Base-by-base conservation (phyloP, 2,113 vertebrate species). In the Limnothrissa miodon region DNA sequence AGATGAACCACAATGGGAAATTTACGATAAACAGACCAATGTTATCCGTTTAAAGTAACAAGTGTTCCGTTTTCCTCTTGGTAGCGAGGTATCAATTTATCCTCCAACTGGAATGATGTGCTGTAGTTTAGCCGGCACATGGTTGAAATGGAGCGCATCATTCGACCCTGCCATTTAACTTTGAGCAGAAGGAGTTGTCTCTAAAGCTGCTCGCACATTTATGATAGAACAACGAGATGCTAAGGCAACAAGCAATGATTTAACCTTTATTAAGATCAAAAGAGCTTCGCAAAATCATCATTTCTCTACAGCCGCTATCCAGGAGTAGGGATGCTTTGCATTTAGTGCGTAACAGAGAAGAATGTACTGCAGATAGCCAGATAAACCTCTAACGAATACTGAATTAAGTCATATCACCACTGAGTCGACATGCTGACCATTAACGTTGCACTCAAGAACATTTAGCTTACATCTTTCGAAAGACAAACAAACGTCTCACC, bases 401-500 rank as follows among this genome's bases (percentile, higher is more conserved):
- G 29, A 39, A 29, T 36, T 74, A 36, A 74, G 29, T 74, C 66
- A 15, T 13, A 74, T 74, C 59, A 29, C 59, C 59, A 78, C 25
- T 79, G 42, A 80, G 81, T 83, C 88, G 42, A 84, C 86, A 84
- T 62, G 44, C 78, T 42, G 11, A 33, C 83, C 70, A 82, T 81
- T 51, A 51, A 42, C 42, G 6, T 42, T 42, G 42, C 33, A 80
- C 79, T 78, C 36, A 21, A 59, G 66, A 74, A 33, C 66, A 74
- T 25, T 10, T 17, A 36, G 66, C 29, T 74, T 74, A 17, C 66
- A 36, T 36, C 33, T 39, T 11, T 36, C 66, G 33, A 33, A 74
- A 74, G 29, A 56, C 74, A 59, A 56, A 11, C 5, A 88, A 1
- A 85, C 86, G 90, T 93, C 95, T 95, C 91, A 95, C 95, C 94